These are phyloP conservation scores for Neodiprion lecontei DNA, from an alignment of 1,140 invertebrate species.

Conservation along the genomic window DNA sequence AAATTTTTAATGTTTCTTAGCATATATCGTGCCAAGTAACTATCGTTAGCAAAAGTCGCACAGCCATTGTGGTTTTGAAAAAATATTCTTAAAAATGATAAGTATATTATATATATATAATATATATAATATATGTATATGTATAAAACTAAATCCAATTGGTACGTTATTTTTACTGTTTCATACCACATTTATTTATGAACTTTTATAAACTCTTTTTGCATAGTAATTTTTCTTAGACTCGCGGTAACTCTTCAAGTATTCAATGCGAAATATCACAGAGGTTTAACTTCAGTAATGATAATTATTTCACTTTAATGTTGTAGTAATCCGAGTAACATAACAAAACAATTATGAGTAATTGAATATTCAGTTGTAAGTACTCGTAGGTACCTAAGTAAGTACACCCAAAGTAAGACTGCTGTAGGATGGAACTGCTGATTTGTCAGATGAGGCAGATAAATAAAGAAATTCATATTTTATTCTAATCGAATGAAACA, in stretches of 20 bases:
- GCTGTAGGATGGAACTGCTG: not conserved
- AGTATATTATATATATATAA: not conserved
- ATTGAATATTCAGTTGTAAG: not conserved
- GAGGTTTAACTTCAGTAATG: not conserved
- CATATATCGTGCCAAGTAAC: not conserved
- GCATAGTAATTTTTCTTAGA: no score
- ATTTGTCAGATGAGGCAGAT: slow-evolving; percentile 1
- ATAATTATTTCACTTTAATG: not conserved
- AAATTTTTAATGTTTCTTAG: not conserved
- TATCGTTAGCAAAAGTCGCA: not conserved
- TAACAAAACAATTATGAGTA: not conserved
- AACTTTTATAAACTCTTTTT: no score
- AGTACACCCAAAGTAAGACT: not conserved
- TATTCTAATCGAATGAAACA: slow-evolving; percentile 7
- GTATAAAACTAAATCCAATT: not conserved
- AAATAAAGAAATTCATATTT: slow-evolving; percentile 3
- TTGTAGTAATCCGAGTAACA: not conserved
- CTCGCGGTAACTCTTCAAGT: not conserved
- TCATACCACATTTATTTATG: no score
- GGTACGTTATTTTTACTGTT: not conserved
- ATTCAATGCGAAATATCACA: not conserved
- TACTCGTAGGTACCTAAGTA: not conserved
- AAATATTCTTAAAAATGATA: not conserved
- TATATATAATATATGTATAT: not conserved
- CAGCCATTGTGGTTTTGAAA: not conserved